Evolutionary conservation across 2,888 invertebrate species (phyloP).

Genomic region (Choristoneura rosaceana): DNA sequence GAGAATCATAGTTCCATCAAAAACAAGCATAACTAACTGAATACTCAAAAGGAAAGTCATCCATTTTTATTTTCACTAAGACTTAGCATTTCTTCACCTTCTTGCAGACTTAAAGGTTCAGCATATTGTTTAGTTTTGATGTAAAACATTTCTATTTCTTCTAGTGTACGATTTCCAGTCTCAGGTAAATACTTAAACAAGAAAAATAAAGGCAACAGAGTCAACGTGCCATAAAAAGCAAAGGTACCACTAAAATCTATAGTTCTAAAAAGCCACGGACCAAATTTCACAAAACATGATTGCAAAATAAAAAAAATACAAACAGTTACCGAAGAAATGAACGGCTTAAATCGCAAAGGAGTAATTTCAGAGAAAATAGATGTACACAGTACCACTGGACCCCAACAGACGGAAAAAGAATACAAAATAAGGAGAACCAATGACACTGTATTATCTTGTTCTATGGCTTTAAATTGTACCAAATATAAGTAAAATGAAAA

Average conservation of each 20-base stretch:
- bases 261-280: no score
- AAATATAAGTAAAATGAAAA: not conserved
- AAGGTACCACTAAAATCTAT: no score
- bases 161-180: not conserved
- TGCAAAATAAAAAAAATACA: no score
- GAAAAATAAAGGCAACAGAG: no score
- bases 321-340: no score
- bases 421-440: not conserved
- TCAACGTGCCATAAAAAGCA: no score
- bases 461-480: not conserved
- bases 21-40: no score
- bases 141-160: not conserved
- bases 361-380: not conserved
- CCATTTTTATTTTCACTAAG: not conserved
- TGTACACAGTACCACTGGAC: not conserved
- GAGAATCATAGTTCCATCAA: no score
- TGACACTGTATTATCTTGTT: not conserved
- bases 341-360: constrained; percentile 1
- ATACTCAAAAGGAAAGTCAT: no score
- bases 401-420: constrained; percentile 3
- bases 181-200: no score
- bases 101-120: not conserved
- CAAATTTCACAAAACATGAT: no score
- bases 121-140: not conserved
- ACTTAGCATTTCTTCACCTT: constrained; percentile 1